Conservation (phyloP, 2,888 invertebrate species). For the Tenthredo amoena region DNA sequence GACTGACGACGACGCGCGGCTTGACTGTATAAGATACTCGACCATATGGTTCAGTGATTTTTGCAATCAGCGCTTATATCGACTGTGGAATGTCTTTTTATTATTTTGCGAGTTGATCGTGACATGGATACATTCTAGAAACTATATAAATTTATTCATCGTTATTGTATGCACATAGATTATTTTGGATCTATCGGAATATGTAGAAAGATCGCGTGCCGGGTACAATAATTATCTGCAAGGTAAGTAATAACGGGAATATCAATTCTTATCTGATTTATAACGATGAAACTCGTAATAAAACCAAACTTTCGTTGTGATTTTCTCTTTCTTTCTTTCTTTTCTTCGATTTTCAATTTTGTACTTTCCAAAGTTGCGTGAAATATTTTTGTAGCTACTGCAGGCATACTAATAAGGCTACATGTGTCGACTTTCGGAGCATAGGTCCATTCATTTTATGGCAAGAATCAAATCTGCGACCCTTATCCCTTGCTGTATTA, state of each 20-base stretch:
- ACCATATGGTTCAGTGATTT: neutral
- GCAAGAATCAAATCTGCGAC: neutral
- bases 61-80: neutral
- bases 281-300: neutral
- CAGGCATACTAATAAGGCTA: neutral
- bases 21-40: neutral
- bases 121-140: neutral
- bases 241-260: neutral
- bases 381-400: neutral
- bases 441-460: neutral
- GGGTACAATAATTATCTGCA: neutral
- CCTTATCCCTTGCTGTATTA: neutral
- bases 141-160: neutral
- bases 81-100: neutral
- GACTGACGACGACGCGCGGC: neutral
- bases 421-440: neutral
- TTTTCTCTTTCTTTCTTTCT: neutral
- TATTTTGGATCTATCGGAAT: neutral
- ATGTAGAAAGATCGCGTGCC: neutral
- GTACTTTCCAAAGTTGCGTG: neutral
- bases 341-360: neutral
- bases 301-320: neutral
- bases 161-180: neutral
- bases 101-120: neutral
- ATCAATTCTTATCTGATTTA: neutral